phyloP scores from a whole-genome alignment of 2,888 invertebrate genomes.

The Leuctra nigra region DNA sequence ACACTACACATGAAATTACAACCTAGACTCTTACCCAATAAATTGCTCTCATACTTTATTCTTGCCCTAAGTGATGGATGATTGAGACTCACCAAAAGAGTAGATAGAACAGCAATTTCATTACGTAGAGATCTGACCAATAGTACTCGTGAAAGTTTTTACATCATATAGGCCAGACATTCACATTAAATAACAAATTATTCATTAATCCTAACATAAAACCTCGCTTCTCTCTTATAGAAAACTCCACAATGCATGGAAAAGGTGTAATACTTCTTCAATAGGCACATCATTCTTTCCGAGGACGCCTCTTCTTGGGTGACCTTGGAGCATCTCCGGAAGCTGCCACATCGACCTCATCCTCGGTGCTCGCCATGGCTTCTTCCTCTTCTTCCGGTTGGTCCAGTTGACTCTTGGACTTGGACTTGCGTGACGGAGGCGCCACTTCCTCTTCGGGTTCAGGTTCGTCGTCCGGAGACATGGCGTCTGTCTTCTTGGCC shows the following conservation, averaged over 20 bases:
- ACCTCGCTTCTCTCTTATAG: not conserved
- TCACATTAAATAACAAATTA: not conserved
- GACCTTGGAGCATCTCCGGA: constrained; percentile 29
- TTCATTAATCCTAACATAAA: not conserved
- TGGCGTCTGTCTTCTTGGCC: constrained; percentile 66
- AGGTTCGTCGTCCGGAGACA: constrained; percentile 53
- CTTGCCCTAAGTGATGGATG: no score
- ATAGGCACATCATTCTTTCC: constrained; percentile 32
- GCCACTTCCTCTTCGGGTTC: constrained; percentile 41
- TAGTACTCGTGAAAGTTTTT: not conserved
- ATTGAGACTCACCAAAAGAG: no score
- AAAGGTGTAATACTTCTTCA: constrained; percentile 6
- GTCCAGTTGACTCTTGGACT: constrained; percentile 33
- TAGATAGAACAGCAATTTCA: no score
- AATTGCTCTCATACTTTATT: no score
- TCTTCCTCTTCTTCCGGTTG: constrained; percentile 31
- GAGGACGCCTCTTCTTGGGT: constrained; percentile 31
- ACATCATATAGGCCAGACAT: not conserved
- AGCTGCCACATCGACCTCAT: constrained; percentile 19
- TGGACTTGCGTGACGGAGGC: constrained; percentile 26
- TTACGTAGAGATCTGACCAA: no score
- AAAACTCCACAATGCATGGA: not conserved
- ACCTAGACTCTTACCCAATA: no score
- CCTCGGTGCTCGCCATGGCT: constrained; percentile 28
- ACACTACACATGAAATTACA: no score